These are phyloP conservation scores for Lomographa bimaculata DNA, from an alignment of 2,888 invertebrate species.

Conservation along the genomic window DNA sequence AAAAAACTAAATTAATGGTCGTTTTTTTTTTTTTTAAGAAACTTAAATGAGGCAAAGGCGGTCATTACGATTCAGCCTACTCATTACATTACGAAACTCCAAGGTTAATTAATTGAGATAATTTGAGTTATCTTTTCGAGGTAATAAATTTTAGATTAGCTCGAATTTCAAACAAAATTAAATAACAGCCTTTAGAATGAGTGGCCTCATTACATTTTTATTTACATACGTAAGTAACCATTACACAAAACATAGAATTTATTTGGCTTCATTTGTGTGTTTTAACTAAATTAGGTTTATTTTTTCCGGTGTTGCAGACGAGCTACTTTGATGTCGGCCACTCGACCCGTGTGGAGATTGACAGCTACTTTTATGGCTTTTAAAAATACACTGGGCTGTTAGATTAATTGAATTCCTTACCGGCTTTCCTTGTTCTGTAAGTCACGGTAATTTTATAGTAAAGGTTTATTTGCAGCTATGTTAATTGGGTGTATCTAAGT, in stretches of 20 bases:
- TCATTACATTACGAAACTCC: constrained; percentile 5
- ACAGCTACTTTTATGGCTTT: constrained; percentile 4
- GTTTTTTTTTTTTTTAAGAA: too few species aligned
- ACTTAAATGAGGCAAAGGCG: background rate
- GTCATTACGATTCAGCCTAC: constrained; percentile 1
- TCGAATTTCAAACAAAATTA: constrained; percentile 1
- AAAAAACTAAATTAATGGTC: too few species aligned
- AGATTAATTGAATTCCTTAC: background rate
- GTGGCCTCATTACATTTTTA: constrained; percentile 9
- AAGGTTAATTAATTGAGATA: constrained; percentile 17
- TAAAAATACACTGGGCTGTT: background rate
- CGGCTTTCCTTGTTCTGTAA: background rate
- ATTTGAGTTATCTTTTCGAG: constrained; percentile 12
- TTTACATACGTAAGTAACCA: constrained; percentile 1
- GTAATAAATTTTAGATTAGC: constrained; percentile 18
- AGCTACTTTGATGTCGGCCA: constrained; percentile 17
- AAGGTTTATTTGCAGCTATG: too few species aligned
- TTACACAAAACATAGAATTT: constrained; percentile 20
- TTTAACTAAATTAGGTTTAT: constrained; percentile 25
- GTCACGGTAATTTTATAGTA: too few species aligned
- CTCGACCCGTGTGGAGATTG: constrained; percentile 1
- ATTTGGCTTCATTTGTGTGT: constrained; percentile 25
- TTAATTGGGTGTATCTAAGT: too few species aligned
- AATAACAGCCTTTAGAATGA: constrained; percentile 4
- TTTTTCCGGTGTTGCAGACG: constrained; percentile 28